Evolutionary conservation across 2,797 vertebrate genomes (phyloP), one percentile per base, ranked within the genome.

Genomic region (Schizopygopsis malacanthus): DNA sequence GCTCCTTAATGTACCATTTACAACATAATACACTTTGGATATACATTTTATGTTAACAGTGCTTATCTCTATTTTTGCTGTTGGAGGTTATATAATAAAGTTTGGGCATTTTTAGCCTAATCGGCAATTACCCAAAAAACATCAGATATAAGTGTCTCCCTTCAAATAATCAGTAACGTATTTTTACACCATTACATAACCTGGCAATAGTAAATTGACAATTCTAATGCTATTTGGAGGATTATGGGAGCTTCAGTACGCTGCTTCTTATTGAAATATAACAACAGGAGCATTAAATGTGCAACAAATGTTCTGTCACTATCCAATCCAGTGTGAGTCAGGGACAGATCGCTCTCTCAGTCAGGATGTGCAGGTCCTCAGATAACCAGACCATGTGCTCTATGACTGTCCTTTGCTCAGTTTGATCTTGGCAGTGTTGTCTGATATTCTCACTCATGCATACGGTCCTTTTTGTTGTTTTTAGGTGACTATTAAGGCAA

Each of bases 321-420:
- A 8, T 77, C 18, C 50, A 56, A 13, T 39, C 33, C 73, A 39
- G 33, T 61, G 75, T 37, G 75, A 77, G 50, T 56, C 75, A 77
- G 52, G 37, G 39, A 79, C 54, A 61, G 37, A 78, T 78, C 22
- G 1, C 20, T 10, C 39, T 10, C 37, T 82, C 50, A 28, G 37
- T 81, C 33, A 43, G 50, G 61, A 37, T 18, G 65, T 41, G 47
- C 65, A 39, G 8, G 45, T 56, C 52, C 67, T 41, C 33, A 41
- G 65, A 25, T 70, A 22, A 54, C 47, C 79, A 70, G 65, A 54
- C 13, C 1, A 0, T 70, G 79, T 70, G 61, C 61, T 81, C 45
- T 25, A 20, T 39, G 63, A 67, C 45, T 81, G 18, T 69, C 7
- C 4, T 52, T 15, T 52, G 33, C 45, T 81, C 63, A 81, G 45